Evolutionary conservation across 2,797 vertebrate species (phyloP), one percentile per base, ranked within the genome.

Genomic region (Pseudocheirus occidentalis): DNA sequence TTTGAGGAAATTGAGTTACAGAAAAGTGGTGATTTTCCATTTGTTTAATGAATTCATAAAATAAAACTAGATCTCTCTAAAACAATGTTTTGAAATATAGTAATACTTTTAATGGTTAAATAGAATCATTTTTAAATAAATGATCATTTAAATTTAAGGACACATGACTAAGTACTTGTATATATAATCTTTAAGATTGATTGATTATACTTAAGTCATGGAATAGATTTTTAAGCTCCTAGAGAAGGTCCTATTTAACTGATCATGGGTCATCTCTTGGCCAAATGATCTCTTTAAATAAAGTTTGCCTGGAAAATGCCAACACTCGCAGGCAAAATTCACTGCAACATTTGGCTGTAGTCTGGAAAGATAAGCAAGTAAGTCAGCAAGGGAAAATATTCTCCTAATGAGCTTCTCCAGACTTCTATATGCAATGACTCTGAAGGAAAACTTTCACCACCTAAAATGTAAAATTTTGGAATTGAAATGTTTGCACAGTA

Each of bases 111-210:
- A 95, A 94, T 96, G n/a, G 40, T 95, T 95, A 97, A 96, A 95
- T 55, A 96, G 91, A 97, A 56, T 95, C 46, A 92, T 73, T 55
- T 54, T 90, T 94, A 96, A 97, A 96, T 98, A 95, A 97, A 97
- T 97, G 94, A 21, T 94, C 95, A 97, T 97, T 93, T 90, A 97
- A 96, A 96, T 89, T 92, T 92, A 95, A 95, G 21, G 3, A 1
- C 31, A 27, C 92, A 55, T 94, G 94, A 96, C 90, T 95, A 92
- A 56, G 97, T 55, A 73, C 14, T 93, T 59, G 18, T 91, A 93
- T 95, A 93, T 95, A 59, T 96, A 97, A 94, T 96, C 96, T 97
- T 97, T 95, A 97, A 16, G 92, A 94, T 40, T 54, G 59, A 97
- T 97, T 95, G 94, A 96, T 95, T 96, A 92, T 73, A 96, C 91